Evolutionary conservation across 2,113 vertebrate species (phyloP).

Genomic region (Vidua macroura): DNA sequence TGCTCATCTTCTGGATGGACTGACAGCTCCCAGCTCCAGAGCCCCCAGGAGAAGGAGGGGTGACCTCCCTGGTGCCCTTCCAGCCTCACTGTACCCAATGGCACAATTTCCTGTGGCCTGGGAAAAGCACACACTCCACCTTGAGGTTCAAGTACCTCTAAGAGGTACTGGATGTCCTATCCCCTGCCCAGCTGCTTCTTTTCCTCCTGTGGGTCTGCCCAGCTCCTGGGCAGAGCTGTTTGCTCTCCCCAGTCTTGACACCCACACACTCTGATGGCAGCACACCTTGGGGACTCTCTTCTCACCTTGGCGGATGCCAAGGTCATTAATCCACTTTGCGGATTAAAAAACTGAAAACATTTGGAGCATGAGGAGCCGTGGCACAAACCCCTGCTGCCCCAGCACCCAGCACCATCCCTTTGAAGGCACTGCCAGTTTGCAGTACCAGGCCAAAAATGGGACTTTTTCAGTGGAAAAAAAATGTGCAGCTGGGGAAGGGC

Average conservation of each 20-base stretch:
- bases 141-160: background rate
- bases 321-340: background rate
- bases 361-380: rapidly evolving
- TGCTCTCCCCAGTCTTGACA: background rate
- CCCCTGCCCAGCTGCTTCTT: background rate
- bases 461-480: background rate
- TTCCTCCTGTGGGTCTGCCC: background rate
- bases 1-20: background rate
- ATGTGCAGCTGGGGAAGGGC: background rate
- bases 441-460: background rate
- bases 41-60: background rate
- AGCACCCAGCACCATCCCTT: rapidly evolving
- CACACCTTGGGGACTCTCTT: background rate
- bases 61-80: background rate
- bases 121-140: background rate
- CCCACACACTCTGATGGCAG: background rate
- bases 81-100: background rate
- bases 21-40: background rate
- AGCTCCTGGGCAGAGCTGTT: background rate
- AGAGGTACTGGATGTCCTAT: background rate
- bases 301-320: background rate
- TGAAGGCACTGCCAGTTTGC: background rate
- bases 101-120: background rate
- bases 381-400: background rate
- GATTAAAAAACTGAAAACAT: background rate